These are phyloP conservation scores for Ceyx melanurus DNA, from an alignment of 2,113 vertebrate species.

Conservation along the genomic window DNA sequence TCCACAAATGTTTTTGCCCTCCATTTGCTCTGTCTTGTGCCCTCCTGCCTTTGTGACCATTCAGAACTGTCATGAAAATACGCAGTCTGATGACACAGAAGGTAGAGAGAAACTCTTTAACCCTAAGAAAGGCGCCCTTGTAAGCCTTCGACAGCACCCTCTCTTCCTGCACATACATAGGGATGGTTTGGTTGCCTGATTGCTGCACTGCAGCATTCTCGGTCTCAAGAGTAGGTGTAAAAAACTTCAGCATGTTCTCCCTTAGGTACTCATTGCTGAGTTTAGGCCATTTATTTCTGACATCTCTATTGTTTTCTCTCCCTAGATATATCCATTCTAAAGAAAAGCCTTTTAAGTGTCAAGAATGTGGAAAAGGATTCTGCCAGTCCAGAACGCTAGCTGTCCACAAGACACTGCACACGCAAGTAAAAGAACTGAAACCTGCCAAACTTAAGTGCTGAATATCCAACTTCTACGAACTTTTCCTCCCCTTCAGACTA, in stretches of 20 bases:
- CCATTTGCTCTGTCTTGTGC: not conserved
- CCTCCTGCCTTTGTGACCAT: not conserved
- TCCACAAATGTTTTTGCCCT: not conserved
- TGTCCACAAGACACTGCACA: slow-evolving; percentile 99
- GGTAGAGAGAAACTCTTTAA: not conserved
- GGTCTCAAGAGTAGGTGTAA: not conserved
- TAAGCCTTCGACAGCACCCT: accelerated
- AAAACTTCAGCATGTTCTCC: not conserved
- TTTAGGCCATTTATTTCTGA: not conserved
- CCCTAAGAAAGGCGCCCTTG: not conserved
- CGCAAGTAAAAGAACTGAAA: slow-evolving; percentile 98
- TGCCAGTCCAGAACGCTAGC: slow-evolving; percentile 99
- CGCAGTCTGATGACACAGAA: accelerated
- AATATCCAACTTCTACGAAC: slow-evolving; percentile 43
- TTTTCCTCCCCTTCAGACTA: slow-evolving; percentile 2
- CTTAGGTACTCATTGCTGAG: not conserved
- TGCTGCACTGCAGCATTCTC: accelerated
- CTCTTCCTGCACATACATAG: not conserved
- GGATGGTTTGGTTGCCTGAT: accelerated
- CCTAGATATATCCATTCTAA: slow-evolving; percentile 98
- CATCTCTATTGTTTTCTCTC: slow-evolving; percentile 33
- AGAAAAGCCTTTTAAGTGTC: slow-evolving; percentile 99
- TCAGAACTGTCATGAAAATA: not conserved
- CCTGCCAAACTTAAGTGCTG: slow-evolving; percentile 93
- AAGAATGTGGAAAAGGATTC: slow-evolving; percentile 99